Evolutionary conservation across 2,888 invertebrate genomes (phyloP).

Genomic region (Coecobrya sp.): DNA sequence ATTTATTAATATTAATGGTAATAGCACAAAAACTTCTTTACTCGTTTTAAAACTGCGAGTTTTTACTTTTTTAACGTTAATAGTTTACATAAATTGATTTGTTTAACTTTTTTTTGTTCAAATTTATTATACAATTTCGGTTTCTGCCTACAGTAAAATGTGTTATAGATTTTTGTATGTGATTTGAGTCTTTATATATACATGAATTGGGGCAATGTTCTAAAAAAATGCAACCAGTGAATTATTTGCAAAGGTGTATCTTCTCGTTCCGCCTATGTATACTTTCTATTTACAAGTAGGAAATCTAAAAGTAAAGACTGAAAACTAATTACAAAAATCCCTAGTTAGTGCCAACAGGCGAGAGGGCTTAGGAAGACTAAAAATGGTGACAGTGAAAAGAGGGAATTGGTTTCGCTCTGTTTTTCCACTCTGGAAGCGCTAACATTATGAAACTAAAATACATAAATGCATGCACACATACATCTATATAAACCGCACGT

Average conservation of each 20-base stretch:
- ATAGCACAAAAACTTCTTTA: not conserved
- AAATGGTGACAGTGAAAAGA: slow-evolving; percentile 68
- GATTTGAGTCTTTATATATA: slow-evolving; percentile 16
- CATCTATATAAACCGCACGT: slow-evolving; percentile 44
- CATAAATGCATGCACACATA: slow-evolving; percentile 14
- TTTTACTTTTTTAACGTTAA: not conserved
- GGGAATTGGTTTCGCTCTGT: slow-evolving; percentile 52
- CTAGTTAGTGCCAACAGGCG: slow-evolving; percentile 71
- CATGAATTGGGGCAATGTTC: slow-evolving; percentile 25
- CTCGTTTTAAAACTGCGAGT: not conserved
- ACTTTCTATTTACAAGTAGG: not conserved
- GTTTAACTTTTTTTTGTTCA: not conserved
- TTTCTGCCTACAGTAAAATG: not conserved
- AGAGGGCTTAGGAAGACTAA: slow-evolving; percentile 75
- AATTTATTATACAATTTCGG: not conserved
- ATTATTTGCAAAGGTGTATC: not conserved
- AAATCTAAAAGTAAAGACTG: not conserved
- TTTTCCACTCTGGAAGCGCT: slow-evolving; percentile 13
- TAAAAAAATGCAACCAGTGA: not conserved
- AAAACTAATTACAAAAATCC: not conserved
- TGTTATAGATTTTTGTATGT: not conserved
- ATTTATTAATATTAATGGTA: not conserved
- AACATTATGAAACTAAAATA: slow-evolving; percentile 42
- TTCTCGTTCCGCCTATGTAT: no score
- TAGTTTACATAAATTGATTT: not conserved